phyloP scores from a whole-genome alignment of 2,797 vertebrate species.

The Momotus momota region DNA sequence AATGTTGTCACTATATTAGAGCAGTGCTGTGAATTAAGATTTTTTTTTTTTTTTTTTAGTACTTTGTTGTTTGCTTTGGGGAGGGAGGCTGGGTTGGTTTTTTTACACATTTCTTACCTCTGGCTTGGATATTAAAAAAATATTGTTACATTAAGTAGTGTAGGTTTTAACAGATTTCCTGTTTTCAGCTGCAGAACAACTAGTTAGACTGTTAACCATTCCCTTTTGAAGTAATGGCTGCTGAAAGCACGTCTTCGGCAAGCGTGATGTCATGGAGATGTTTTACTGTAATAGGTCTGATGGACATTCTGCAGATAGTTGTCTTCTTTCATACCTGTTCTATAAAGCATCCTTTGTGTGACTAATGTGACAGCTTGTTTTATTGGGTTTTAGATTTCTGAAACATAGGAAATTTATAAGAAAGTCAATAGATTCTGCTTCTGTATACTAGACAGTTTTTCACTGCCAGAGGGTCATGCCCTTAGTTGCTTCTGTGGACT shows the following conservation, averaged over 20 bases:
- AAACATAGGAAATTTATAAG: not conserved
- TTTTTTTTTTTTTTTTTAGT: not conserved
- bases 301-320: not conserved
- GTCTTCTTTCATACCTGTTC: not conserved
- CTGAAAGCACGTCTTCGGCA: not conserved
- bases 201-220: not conserved
- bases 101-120: not conserved
- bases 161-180: not conserved
- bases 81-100: not conserved
- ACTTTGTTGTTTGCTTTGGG: not conserved
- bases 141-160: not conserved
- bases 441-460: not conserved
- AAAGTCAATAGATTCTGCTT: not conserved
- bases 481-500: not conserved
- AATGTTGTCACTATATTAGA: not conserved
- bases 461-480: not conserved
- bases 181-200: not conserved
- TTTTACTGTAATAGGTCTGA: not conserved
- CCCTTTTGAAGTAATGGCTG: not conserved
- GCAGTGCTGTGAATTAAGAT: not conserved
- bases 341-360: not conserved
- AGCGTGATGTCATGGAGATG: accelerated
- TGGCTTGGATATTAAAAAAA: not conserved
- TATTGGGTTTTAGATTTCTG: not conserved
- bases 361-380: not conserved